Conservation (phyloP, 2,888 invertebrate species). For the Tridacna gigas region DNA sequence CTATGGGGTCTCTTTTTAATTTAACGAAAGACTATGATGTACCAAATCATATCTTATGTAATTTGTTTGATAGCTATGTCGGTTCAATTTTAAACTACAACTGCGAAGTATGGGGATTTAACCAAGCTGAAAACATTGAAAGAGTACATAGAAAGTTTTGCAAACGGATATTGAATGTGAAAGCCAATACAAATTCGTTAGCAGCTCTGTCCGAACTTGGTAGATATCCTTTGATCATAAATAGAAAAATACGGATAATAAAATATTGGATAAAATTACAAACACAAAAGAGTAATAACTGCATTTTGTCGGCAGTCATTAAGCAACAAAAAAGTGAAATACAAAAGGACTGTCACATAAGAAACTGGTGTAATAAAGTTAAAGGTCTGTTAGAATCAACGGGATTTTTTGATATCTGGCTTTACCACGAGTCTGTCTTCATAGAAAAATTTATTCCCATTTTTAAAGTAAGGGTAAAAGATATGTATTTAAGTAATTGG, state of each 20-base stretch:
- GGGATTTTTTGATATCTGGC: slow-evolving; percentile 23
- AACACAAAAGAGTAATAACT: not conserved
- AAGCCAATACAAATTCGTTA: not conserved
- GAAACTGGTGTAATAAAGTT: not conserved
- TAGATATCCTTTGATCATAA: slow-evolving; percentile 1
- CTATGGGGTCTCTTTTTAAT: slow-evolving; percentile 27
- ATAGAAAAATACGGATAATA: not conserved
- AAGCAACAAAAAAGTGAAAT: slow-evolving; percentile 9
- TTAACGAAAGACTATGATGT: slow-evolving; percentile 18
- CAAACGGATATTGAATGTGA: slow-evolving; percentile 21
- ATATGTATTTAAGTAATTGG: slow-evolving; percentile 23
- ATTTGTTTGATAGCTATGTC: slow-evolving; percentile 1
- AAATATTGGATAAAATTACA: slow-evolving; percentile 22
- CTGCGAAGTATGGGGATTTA: slow-evolving; percentile 11
- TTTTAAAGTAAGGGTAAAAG: slow-evolving; percentile 15
- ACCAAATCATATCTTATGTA: not conserved
- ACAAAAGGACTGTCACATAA: not conserved
- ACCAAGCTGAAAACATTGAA: slow-evolving; percentile 10
- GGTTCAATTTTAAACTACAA: slow-evolving; percentile 2
- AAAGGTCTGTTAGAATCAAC: not conserved
- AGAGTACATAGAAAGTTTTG: slow-evolving; percentile 35
- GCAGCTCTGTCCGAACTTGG: slow-evolving; percentile 2
- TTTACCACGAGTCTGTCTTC: slow-evolving; percentile 23
- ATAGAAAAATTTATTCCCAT: slow-evolving; percentile 9
- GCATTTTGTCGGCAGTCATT: slow-evolving; percentile 7